Evolutionary conservation across 2,797 vertebrate species (phyloP).

Genomic region (Coluber constrictor): DNA sequence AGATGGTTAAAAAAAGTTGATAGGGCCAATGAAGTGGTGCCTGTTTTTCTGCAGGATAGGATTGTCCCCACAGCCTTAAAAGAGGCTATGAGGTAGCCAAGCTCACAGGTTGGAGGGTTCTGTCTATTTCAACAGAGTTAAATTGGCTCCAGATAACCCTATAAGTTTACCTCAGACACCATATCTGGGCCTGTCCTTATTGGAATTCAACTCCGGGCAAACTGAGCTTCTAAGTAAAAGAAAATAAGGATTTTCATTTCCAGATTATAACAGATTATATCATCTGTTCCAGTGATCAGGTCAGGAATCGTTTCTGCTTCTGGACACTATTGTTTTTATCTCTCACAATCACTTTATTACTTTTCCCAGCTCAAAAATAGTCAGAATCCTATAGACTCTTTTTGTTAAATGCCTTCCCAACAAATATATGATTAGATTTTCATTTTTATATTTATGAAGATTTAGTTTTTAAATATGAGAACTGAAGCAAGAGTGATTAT

Average conservation of each 20-base stretch:
- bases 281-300: neutral
- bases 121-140: neutral
- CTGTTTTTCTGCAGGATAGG: neutral
- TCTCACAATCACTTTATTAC: neutral
- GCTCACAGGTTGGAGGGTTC: neutral
- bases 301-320: neutral
- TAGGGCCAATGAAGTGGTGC: neutral
- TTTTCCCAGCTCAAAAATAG: neutral
- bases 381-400: neutral
- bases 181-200: neutral
- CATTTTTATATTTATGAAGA: neutral
- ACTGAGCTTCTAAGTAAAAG: neutral
- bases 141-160: neutral
- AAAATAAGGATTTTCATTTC: neutral
- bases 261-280: too few species aligned
- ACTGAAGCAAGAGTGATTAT: neutral
- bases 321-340: neutral
- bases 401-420: neutral
- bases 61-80: neutral
- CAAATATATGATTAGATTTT: neutral
- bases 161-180: neutral
- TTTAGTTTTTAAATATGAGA: neutral
- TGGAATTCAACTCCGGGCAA: neutral
- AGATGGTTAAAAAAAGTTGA: neutral
- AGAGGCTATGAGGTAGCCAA: neutral